Evolutionary conservation across 2,888 invertebrate species (phyloP).

Genomic region (Drosophila atripex): DNA sequence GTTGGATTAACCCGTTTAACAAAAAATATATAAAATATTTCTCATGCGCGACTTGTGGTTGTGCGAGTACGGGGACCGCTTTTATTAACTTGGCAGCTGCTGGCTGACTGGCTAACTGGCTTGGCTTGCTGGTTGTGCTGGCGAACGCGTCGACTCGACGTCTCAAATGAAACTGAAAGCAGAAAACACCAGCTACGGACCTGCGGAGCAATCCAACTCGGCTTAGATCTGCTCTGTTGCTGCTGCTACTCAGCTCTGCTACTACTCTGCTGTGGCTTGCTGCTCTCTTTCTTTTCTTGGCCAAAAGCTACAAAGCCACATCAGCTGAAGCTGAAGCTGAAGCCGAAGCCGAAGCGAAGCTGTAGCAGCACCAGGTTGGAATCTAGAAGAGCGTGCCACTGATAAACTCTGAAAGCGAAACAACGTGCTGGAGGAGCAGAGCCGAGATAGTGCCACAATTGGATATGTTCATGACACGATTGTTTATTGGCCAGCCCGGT

Average conservation of each 20-base stretch:
- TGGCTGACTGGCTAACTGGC: conserved; percentile 1
- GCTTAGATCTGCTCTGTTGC: conserved; percentile 18
- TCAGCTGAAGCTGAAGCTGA: background rate
- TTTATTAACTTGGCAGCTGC: conserved; percentile 18
- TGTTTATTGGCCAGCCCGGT: conserved; percentile 37
- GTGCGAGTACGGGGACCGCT: conserved; percentile 19
- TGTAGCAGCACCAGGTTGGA: conserved; percentile 42
- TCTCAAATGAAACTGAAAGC: conserved; percentile 84
- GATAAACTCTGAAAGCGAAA: conserved; percentile 55
- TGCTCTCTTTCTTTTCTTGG: conserved; percentile 11
- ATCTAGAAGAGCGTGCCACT: conserved; percentile 73
- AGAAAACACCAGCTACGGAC: conserved; percentile 65
- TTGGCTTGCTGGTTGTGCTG: conserved; percentile 51
- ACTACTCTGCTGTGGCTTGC: conserved; percentile 18
- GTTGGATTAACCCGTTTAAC: conserved; percentile 73
- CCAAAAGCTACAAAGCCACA: conserved; percentile 6
- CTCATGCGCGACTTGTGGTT: conserved; percentile 26
- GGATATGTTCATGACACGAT: conserved; percentile 47
- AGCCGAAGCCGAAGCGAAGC: too few species aligned
- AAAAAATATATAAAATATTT: conserved; percentile 34
- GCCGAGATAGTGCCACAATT: conserved; percentile 43
- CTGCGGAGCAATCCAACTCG: conserved; percentile 39
- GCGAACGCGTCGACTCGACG: conserved; percentile 80
- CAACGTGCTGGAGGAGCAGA: conserved; percentile 67
- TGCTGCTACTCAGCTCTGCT: conserved; percentile 30